Conservation (phyloP, 2,113 vertebrate species). For the Crotalus tigris region DNA sequence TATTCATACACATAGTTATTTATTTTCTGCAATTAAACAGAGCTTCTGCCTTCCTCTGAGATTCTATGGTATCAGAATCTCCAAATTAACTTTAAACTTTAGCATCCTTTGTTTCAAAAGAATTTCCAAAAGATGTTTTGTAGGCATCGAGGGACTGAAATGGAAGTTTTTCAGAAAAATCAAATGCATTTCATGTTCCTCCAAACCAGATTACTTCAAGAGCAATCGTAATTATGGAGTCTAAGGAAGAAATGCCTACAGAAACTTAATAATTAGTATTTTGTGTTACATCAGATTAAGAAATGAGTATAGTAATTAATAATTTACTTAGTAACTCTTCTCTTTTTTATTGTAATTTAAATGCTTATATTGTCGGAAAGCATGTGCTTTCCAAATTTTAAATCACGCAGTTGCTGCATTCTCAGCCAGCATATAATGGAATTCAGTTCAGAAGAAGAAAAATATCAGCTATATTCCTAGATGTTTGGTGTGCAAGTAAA, state of each 20-base stretch:
- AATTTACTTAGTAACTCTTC: background rate
- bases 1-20: constrained; percentile 21
- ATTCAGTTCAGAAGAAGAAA: background rate
- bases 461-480: background rate
- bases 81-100: background rate
- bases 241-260: background rate
- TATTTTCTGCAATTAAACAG: background rate
- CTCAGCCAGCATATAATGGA: background rate
- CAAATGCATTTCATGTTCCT: background rate
- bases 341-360: background rate
- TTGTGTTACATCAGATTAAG: background rate
- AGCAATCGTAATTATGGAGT: background rate
- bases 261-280: background rate
- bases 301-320: background rate
- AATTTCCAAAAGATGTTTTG: background rate
- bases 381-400: background rate
- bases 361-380: background rate
- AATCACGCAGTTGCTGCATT: background rate
- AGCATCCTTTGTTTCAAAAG: background rate
- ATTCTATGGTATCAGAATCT: background rate
- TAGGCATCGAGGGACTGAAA: background rate
- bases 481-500: background rate
- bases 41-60: background rate
- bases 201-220: background rate
- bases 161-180: background rate